phyloP scores from a whole-genome alignment of 2,113 vertebrate species.

The Aldabrachelys gigantea region DNA sequence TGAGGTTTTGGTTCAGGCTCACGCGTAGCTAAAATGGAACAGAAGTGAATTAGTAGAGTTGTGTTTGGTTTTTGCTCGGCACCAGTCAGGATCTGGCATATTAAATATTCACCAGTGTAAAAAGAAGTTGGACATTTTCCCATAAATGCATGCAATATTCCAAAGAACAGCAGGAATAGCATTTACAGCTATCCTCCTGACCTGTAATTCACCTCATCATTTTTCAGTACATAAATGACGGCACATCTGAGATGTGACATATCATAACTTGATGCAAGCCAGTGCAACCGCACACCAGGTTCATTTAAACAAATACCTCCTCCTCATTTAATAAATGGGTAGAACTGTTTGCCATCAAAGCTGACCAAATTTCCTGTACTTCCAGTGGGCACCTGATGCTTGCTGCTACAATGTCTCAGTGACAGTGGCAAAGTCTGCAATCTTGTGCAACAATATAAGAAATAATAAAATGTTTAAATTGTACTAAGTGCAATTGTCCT shows the following conservation, averaged over 20 bases:
- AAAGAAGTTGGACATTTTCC: slow-evolving; percentile 33
- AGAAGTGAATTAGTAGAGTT: not conserved
- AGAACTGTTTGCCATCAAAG: slow-evolving; percentile 28
- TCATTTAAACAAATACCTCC: slow-evolving; percentile 51
- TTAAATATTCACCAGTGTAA: slow-evolving; percentile 24
- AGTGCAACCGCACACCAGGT: slow-evolving; percentile 39
- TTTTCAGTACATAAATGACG: slow-evolving; percentile 70
- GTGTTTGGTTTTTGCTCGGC: slow-evolving; percentile 20
- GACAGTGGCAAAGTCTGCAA: slow-evolving; percentile 13
- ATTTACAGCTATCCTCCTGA: slow-evolving; percentile 66
- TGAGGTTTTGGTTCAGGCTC: not conserved
- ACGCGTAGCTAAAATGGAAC: not conserved
- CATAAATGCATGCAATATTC: slow-evolving; percentile 20
- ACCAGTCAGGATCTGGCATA: not conserved
- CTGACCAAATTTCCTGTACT: slow-evolving; percentile 20
- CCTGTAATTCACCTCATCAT: slow-evolving; percentile 68
- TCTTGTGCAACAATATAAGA: not conserved
- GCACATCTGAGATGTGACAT: slow-evolving; percentile 67
- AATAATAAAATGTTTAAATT: not conserved
- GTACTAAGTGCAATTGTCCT: not conserved
- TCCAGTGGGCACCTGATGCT: slow-evolving; percentile 38
- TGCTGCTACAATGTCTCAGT: slow-evolving; percentile 8
- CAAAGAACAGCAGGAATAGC: slow-evolving; percentile 58
- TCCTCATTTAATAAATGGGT: slow-evolving; percentile 33
- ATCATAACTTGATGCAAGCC: slow-evolving; percentile 64